Conservation (phyloP, 2,113 vertebrate species). For the Falco punctatus region DNA sequence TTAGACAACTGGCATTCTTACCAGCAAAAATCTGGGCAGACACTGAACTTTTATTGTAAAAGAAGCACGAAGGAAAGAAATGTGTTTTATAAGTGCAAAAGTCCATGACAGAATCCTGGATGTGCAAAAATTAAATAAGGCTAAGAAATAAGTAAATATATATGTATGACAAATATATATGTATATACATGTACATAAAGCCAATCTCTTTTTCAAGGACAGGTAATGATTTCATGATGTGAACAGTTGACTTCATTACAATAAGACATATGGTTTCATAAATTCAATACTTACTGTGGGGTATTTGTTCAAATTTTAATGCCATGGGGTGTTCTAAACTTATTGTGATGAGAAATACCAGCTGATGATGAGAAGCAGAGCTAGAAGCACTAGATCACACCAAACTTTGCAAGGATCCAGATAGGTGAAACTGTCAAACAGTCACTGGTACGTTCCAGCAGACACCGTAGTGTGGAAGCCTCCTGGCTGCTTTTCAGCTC, state of each 20-base stretch:
- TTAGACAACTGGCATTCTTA: background rate
- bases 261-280: conserved; percentile 71
- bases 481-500: background rate
- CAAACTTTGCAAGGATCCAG: background rate
- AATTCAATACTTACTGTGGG: conserved; percentile 46
- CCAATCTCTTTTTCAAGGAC: conserved; percentile 62
- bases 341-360: conserved; percentile 50
- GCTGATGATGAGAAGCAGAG: conserved; percentile 66
- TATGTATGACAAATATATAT: background rate
- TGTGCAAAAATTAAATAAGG: conserved; percentile 31
- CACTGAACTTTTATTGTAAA: conserved; percentile 14
- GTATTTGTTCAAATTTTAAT: conserved; percentile 55
- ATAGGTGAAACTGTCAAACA: conserved; percentile 9
- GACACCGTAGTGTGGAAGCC: background rate
- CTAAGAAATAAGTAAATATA: background rate
- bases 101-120: background rate
- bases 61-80: background rate
- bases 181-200: background rate
- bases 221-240: conserved; percentile 75
- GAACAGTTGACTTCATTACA: conserved; percentile 54
- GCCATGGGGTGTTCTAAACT: conserved; percentile 39
- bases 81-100: conserved; percentile 23
- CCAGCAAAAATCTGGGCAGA: background rate
- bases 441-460: background rate
- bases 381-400: background rate